phyloP scores from a whole-genome alignment of 2,888 invertebrate genomes.

The Chrysolina haemoptera region DNA sequence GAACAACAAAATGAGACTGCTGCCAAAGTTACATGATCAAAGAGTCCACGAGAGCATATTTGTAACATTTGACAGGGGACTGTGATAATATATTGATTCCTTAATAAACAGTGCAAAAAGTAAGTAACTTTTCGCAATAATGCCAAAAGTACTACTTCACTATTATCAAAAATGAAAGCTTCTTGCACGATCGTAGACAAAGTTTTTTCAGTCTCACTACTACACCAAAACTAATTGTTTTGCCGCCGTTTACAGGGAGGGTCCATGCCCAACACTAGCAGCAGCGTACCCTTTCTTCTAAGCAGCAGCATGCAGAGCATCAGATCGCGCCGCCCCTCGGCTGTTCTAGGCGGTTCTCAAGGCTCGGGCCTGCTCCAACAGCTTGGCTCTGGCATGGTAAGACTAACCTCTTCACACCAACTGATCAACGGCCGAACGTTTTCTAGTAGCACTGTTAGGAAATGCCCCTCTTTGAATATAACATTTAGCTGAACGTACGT shows the following conservation, averaged over 20 bases:
- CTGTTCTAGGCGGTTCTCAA: slow-evolving; percentile 80
- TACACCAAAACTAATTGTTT: neutral
- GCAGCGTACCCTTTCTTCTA: slow-evolving; percentile 88
- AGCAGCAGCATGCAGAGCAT: slow-evolving; percentile 86
- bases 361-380: slow-evolving; percentile 82
- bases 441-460: slow-evolving; percentile 77
- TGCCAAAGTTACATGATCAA: too few relatives aligned
- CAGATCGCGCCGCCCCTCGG: slow-evolving; percentile 81
- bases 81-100: too few relatives aligned
- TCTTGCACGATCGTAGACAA: too few relatives aligned
- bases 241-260: slow-evolving; percentile 77
- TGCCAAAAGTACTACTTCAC: too few relatives aligned
- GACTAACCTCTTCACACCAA: slow-evolving; percentile 78
- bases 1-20: too few relatives aligned
- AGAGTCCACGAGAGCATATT: too few relatives aligned
- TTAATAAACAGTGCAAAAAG: too few relatives aligned
- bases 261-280: slow-evolving; percentile 92
- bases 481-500: slow-evolving; percentile 75
- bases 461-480: slow-evolving; percentile 84
- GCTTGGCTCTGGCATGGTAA: slow-evolving; percentile 95
- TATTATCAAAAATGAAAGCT: too few relatives aligned
- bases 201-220: neutral
- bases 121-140: too few relatives aligned
- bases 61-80: too few relatives aligned
- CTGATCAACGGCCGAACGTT: slow-evolving; percentile 71